phyloP scores from a whole-genome alignment of 2,113 vertebrate species.

The Indicator indicator region DNA sequence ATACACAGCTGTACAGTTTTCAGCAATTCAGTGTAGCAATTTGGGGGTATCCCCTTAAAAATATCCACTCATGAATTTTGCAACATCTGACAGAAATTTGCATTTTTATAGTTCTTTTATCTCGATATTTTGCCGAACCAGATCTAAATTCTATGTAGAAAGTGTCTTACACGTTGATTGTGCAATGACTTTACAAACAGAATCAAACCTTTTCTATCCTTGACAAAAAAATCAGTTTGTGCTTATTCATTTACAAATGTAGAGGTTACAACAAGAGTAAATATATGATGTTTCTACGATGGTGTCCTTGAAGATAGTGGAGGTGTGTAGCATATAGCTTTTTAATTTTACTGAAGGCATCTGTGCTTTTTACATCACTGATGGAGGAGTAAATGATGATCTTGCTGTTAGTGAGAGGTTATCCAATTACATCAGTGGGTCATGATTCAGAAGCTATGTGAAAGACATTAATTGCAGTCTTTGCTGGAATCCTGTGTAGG shows the following conservation, averaged over 20 bases:
- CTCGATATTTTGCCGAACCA: slow-evolving; percentile 51
- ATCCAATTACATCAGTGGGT: background rate
- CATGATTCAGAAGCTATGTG: background rate
- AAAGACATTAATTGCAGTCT: background rate
- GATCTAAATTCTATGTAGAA: slow-evolving; percentile 4
- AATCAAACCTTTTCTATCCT: background rate
- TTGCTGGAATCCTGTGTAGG: background rate
- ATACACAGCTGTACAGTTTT: background rate
- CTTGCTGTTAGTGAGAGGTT: background rate
- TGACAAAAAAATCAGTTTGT: background rate
- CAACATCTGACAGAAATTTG: slow-evolving; percentile 54
- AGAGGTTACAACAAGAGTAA: background rate
- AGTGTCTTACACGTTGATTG: background rate
- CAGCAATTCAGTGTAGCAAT: background rate
- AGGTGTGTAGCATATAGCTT: background rate
- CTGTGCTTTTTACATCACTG: background rate
- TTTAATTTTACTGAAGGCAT: background rate
- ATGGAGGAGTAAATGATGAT: background rate
- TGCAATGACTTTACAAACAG: background rate
- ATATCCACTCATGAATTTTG: slow-evolving; percentile 32
- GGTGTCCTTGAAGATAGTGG: background rate
- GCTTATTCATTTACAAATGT: background rate
- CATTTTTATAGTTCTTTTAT: slow-evolving; percentile 61
- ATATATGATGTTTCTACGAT: background rate
- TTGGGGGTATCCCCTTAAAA: background rate